Evolutionary conservation across 2,888 invertebrate genomes (phyloP).

Genomic region (Strigamia crassipes): DNA sequence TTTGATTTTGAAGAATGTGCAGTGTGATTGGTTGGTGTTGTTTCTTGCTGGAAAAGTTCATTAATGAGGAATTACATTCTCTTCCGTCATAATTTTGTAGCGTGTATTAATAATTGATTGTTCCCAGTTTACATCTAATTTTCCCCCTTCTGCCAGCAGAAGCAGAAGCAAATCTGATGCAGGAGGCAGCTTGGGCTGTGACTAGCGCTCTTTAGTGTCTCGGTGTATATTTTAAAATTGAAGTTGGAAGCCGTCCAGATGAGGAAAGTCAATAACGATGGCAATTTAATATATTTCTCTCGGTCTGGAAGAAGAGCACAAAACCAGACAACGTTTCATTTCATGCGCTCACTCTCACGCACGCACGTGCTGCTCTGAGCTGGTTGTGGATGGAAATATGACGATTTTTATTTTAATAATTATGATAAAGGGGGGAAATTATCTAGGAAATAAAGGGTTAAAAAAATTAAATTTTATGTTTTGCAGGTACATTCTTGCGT

Average conservation of each 20-base stretch:
- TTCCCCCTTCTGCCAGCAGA: conserved; percentile 24
- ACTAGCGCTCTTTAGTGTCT: conserved; percentile 46
- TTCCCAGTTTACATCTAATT: conserved; percentile 46
- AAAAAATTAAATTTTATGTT: no score
- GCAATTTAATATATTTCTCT: conserved; percentile 47
- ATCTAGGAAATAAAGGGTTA: not conserved
- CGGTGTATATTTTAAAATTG: conserved; percentile 48
- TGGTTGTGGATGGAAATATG: not conserved
- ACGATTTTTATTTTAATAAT: conserved; percentile 16
- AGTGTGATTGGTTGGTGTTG: not conserved
- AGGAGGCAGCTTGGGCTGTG: conserved; percentile 38
- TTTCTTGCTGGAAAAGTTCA: conserved; percentile 32
- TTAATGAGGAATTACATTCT: conserved; percentile 45
- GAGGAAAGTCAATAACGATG: conserved; percentile 47
- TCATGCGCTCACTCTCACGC: not conserved
- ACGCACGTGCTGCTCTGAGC: not conserved
- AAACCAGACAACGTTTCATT: conserved; percentile 27
- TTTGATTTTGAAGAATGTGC: conserved; percentile 20
- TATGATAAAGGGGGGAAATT: not conserved
- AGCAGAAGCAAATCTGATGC: conserved; percentile 46
- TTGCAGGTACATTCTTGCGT: no score
- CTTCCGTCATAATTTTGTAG: conserved; percentile 34
- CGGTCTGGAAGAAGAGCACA: conserved; percentile 7
- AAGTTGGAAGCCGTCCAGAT: conserved; percentile 48
- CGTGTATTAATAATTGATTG: conserved; percentile 46